Conservation (phyloP, 2,888 invertebrate species). For the Cantharis rufa region DNA sequence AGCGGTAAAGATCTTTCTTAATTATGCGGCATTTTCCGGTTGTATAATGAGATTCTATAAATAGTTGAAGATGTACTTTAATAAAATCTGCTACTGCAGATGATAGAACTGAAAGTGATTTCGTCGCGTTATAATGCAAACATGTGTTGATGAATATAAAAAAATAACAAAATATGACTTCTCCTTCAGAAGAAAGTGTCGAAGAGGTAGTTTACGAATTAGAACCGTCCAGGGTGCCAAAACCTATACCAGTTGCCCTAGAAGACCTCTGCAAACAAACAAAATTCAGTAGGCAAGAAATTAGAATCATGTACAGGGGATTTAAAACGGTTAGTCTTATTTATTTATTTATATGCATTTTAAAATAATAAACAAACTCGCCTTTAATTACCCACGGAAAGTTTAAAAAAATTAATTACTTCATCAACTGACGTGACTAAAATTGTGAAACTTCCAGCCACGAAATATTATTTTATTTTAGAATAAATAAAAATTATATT, state of each 20-base stretch:
- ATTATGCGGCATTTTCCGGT: constrained; percentile 22
- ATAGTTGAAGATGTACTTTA: constrained; percentile 39
- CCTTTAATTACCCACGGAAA: neutral
- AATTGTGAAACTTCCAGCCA: neutral
- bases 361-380: neutral
- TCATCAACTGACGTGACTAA: neutral
- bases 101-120: constrained; percentile 38
- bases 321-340: constrained; percentile 83
- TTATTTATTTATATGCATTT: neutral
- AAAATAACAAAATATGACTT: constrained; percentile 65
- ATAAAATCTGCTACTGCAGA: constrained; percentile 38
- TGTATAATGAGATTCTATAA: constrained; percentile 30
- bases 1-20: constrained; percentile 9
- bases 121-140: constrained; percentile 30
- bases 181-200: constrained; percentile 84
- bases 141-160: constrained; percentile 26
- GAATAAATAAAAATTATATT: neutral
- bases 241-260: constrained; percentile 82
- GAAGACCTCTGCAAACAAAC: constrained; percentile 92
- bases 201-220: constrained; percentile 87
- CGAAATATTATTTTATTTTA: neutral
- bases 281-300: constrained; percentile 93
- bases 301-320: constrained; percentile 95
- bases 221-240: constrained; percentile 78
- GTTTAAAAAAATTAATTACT: neutral